These are phyloP conservation scores for Euplagia quadripunctaria DNA, from an alignment of 2,888 invertebrate species.

Conservation along the genomic window DNA sequence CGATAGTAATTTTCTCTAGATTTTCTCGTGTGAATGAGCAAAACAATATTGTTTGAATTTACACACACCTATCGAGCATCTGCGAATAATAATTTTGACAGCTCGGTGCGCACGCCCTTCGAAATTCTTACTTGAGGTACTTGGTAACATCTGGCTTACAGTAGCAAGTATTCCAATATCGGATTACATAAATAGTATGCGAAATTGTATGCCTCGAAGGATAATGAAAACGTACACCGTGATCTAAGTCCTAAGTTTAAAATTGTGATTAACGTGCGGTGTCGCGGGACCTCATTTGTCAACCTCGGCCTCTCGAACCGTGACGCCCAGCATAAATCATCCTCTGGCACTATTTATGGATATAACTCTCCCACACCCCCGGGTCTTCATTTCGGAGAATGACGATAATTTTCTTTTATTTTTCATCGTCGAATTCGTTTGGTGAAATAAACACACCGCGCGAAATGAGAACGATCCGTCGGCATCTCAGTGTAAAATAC, in stretches of 20 bases:
- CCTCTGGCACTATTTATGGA: constrained; percentile 68
- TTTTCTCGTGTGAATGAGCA: constrained; percentile 50
- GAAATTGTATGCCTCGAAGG: constrained; percentile 52
- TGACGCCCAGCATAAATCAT: constrained; percentile 65
- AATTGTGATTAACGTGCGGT: constrained; percentile 61
- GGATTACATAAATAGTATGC: constrained; percentile 1
- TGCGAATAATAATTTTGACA: constrained; percentile 60
- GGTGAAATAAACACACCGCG: constrained; percentile 29
- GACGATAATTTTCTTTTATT: constrained; percentile 60
- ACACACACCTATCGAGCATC: constrained; percentile 48
- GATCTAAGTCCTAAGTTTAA: constrained; percentile 50
- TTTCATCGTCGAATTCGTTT: constrained; percentile 46
- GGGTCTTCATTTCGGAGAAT: constrained; percentile 56
- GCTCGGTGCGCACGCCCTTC: constrained; percentile 55
- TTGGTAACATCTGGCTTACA: constrained; percentile 14
- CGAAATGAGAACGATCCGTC: constrained; percentile 35
- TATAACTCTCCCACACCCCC: constrained; percentile 59
- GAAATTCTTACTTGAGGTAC: constrained; percentile 35
- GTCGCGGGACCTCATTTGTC: constrained; percentile 66
- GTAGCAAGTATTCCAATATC: constrained; percentile 34
- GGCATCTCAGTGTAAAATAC: constrained; percentile 60
- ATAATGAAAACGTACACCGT: constrained; percentile 39
- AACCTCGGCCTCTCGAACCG: constrained; percentile 59
- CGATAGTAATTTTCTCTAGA: constrained; percentile 43
- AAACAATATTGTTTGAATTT: constrained; percentile 56